Percentiles rank a stretch among this genome's conserved stretches.
These are phyloP conservation scores for Drosophila formosana DNA, from an alignment of 2,888 invertebrate species.

Conservation along the genomic window DNA sequence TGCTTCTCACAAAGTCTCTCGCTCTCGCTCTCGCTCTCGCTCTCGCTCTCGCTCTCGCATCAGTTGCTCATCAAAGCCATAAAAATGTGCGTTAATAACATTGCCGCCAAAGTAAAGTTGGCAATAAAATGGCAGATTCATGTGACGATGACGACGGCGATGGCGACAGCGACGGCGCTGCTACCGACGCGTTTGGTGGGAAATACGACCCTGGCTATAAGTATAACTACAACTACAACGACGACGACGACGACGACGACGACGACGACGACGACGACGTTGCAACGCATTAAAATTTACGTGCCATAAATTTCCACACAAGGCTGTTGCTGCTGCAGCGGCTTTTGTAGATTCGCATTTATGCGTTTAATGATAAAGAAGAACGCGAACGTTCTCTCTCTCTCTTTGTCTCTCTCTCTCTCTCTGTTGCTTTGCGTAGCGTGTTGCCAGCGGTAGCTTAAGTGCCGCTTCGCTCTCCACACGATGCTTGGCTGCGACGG, in stretches of 20 bases:
- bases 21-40: conserved; percentile 18
- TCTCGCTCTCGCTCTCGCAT: conserved; percentile 25
- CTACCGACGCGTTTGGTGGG: conserved; percentile 68
- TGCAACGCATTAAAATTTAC: conserved; percentile 77
- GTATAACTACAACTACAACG: conserved; percentile 24
- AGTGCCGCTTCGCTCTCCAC: conserved; percentile 71
- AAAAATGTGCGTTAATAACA: conserved; percentile 82
- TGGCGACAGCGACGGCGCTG: conserved; percentile 56
- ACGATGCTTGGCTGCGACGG: not conserved
- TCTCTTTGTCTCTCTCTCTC: conserved; percentile 16
- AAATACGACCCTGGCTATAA: conserved; percentile 60
- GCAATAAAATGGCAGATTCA: conserved; percentile 82
- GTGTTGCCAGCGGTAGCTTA: conserved; percentile 68
- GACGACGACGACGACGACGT: conserved; percentile 20
- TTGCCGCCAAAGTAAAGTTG: conserved; percentile 80
- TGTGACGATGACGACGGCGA: conserved; percentile 64
- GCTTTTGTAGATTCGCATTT: conserved; percentile 76
- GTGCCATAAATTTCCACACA: conserved; percentile 80
- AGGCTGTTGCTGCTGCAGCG: conserved; percentile 59
- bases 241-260: conserved; percentile 13
- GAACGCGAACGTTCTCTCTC: conserved; percentile 50
- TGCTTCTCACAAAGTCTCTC: conserved; percentile 35
- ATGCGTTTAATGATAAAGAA: conserved; percentile 79
- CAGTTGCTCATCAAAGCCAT: conserved; percentile 64
- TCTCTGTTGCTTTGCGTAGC: conserved; percentile 55